phyloP scores from a whole-genome alignment of 2,113 vertebrate species.

The Hippoglossus stenolepis region DNA sequence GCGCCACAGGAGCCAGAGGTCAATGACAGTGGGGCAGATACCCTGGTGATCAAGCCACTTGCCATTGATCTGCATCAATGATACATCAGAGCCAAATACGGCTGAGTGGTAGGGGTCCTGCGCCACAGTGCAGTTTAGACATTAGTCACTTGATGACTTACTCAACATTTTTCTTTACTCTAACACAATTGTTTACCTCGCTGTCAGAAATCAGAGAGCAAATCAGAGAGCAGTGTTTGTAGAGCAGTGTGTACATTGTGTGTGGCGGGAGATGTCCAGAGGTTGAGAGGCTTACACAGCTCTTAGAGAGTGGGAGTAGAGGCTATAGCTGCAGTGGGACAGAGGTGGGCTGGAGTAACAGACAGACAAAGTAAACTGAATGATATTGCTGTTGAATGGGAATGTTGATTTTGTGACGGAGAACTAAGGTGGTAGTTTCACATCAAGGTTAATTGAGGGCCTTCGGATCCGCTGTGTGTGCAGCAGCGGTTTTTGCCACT shows the following conservation, averaged over 20 bases:
- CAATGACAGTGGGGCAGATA: constrained; percentile 63
- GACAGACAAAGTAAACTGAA: constrained; percentile 22
- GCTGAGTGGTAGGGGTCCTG: constrained; percentile 15
- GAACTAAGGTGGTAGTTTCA: constrained; percentile 34
- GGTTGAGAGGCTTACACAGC: background rate
- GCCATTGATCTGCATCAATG: constrained; percentile 48
- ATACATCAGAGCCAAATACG: constrained; percentile 47
- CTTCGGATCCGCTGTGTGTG: constrained; percentile 35
- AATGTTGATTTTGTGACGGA: constrained; percentile 16
- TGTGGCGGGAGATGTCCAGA: background rate
- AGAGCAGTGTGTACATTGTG: background rate
- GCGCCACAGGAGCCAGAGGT: constrained; percentile 55
- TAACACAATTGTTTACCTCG: constrained; percentile 1
- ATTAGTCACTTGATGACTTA: constrained; percentile 6
- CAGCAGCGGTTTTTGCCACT: constrained; percentile 61
- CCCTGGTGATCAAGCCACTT: constrained; percentile 40
- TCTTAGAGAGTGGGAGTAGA: constrained; percentile 2
- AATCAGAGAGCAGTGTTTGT: constrained; percentile 8
- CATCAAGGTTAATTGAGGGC: constrained; percentile 67
- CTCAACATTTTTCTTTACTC: background rate
- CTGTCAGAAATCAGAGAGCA: constrained; percentile 6
- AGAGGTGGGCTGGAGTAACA: constrained; percentile 2
- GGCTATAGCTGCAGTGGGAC: constrained; percentile 4
- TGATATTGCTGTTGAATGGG: constrained; percentile 32
- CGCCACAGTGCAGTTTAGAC: constrained; percentile 6